A percentile compares a stretch with the other conserved stretches of the same genome.
Evolutionary conservation across 1,140 invertebrate species (phyloP).

Genomic region (Copidosoma floridanum): DNA sequence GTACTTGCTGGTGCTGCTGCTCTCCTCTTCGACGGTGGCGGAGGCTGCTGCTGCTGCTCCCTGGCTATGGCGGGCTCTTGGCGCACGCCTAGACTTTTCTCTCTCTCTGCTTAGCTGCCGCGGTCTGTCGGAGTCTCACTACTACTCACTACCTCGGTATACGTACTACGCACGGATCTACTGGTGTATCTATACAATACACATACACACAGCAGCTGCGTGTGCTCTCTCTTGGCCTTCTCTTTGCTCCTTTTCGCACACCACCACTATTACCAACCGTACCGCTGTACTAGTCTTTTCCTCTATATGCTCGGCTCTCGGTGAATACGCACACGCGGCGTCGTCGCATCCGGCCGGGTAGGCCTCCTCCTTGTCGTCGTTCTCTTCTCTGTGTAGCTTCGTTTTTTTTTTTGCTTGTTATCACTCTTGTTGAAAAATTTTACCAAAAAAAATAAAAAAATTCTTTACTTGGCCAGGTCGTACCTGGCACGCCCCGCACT

Average conservation of each 20-base stretch:
- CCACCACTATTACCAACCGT: neutral
- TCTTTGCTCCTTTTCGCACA: too few relatives aligned
- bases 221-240: too few relatives aligned
- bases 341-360: too few relatives aligned
- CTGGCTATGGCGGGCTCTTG: conserved; percentile 13
- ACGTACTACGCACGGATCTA: neutral
- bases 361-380: neutral
- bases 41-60: conserved; percentile 2
- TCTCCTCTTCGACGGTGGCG: conserved; percentile 2
- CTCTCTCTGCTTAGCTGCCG: conserved; percentile 1
- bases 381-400: neutral
- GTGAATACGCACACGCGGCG: neutral
- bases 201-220: too few relatives aligned
- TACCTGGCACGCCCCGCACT: too few relatives aligned
- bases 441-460: too few relatives aligned
- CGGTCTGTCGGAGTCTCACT: neutral
- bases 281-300: neutral
- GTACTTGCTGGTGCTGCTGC: neutral
- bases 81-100: conserved; percentile 7
- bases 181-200: neutral
- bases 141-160: too few relatives aligned
- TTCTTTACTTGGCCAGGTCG: too few relatives aligned
- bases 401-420: neutral
- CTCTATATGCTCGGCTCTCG: too few relatives aligned
- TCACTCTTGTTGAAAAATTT: too few relatives aligned